Base-by-base conservation (phyloP, 2,888 invertebrate genomes). In the Coelinius sp. region DNA sequence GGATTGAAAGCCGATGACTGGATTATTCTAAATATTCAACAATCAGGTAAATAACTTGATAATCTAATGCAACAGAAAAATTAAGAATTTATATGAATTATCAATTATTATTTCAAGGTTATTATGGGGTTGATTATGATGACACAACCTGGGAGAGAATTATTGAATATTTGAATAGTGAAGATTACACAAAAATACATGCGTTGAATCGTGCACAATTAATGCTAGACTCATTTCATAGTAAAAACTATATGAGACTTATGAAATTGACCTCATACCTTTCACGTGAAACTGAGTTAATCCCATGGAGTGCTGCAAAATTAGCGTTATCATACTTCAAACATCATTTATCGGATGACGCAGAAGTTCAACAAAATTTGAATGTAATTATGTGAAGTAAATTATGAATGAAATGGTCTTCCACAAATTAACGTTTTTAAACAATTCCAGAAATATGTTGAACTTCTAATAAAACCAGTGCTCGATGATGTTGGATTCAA, bases 131-230 rank as follows among this genome's bases (percentile, higher is more conserved):
- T 1, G 93, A 93, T 83, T 95, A 95, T 77, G 94, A 95, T 49
- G 76, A 80, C 0, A 82, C 83, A 0, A 94, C 94, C 82, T 95
- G 94, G 94, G 82, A 88, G 0, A 89, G 91, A 0, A 83, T 94
- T 2, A 87, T 88, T 0, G 76, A 79, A 0, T 90, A 88, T 7
- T 83, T 93, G 64, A 81, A 82, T 7, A 79, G 72, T 0, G 85
- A 90, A 0, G 86, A 89, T 70, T 88, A 89, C 64, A 41, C 62
- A 0, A 80, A 78, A 0, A 93, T 95, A 68, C 90, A 91, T 72
- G 83, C 90, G 0, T 81, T 92, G 8, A 95, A 94, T 86, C 90
- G 96, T 53, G 95, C 94, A 0, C 94, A 95, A 75, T 80, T 93
- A 10, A 87, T 97, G 0, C 86, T 93, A 73, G 93, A 93, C 4